These are phyloP conservation scores for Eurois occulta DNA, from an alignment of 2,888 invertebrate species.

Conservation along the genomic window DNA sequence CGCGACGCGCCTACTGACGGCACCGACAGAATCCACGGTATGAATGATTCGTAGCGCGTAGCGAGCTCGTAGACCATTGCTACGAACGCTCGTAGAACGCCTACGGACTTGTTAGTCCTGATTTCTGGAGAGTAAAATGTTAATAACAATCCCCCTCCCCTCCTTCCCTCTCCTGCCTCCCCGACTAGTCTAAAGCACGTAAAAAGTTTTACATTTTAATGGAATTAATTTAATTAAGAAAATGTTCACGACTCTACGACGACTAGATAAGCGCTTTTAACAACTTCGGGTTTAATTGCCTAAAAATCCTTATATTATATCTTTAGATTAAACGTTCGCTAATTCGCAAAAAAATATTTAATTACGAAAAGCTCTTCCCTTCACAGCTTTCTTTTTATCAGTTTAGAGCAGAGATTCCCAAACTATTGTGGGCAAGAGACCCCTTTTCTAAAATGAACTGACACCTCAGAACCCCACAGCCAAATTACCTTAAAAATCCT, in stretches of 20 bases:
- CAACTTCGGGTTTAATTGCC: conserved; percentile 44
- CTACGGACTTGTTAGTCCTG: conserved; percentile 52
- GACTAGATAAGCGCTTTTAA: conserved; percentile 39
- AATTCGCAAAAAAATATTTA: conserved; percentile 26
- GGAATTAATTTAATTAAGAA: conserved; percentile 52
- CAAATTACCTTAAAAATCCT: no score
- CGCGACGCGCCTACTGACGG: conserved; percentile 68
- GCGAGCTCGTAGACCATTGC: conserved; percentile 58
- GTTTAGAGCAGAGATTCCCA: no score
- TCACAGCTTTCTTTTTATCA: not conserved
- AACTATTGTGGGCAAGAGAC: no score
- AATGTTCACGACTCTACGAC: conserved; percentile 28
- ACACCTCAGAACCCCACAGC: no score
- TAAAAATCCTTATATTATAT: conserved; percentile 41
- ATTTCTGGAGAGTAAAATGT: conserved; percentile 24
- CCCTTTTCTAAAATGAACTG: no score
- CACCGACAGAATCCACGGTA: conserved; percentile 28
- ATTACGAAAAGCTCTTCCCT: not conserved
- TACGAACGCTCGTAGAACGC: conserved; percentile 54
- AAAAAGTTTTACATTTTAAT: conserved; percentile 30
- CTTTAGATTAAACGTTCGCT: conserved; percentile 19
- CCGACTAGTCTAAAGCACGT: not conserved
- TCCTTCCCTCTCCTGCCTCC: not conserved
- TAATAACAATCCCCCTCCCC: conserved; percentile 5
- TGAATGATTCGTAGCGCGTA: conserved; percentile 62